A percentile compares a stretch with the other conserved stretches of the same genome.
phyloP scores from a whole-genome alignment of 92 coral and sea anemone genomes.

The Pocillopora meandrina region DNA sequence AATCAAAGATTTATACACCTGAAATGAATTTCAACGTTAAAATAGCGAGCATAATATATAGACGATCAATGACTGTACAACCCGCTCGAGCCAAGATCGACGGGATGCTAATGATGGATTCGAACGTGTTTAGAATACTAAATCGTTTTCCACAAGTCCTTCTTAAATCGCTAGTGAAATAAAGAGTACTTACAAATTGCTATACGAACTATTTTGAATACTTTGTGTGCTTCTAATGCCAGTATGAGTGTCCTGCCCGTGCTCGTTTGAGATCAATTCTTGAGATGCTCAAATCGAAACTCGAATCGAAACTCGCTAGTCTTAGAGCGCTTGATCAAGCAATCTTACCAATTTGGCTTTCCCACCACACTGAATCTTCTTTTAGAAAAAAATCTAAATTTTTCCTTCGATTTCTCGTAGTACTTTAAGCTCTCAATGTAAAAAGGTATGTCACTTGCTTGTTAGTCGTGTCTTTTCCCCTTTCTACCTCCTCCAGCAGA shows the following conservation, averaged over 20 bases:
- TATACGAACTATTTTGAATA: background rate
- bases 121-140: constrained; percentile 2
- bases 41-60: constrained; percentile 5
- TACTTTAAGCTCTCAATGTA: background rate
- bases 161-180: background rate
- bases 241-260: background rate
- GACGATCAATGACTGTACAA: background rate
- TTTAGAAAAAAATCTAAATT: background rate
- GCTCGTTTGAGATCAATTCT: constrained; percentile 39
- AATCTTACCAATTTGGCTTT: background rate
- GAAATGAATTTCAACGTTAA: background rate
- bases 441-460: background rate
- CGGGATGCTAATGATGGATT: constrained; percentile 23
- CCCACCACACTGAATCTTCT: background rate
- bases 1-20: background rate
- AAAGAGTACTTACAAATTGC: background rate
- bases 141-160: background rate
- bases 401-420: background rate
- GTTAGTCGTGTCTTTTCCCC: background rate
- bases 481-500: background rate
- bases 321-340: constrained; percentile 22
- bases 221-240: background rate
- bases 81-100: background rate
- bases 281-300: constrained; percentile 29
- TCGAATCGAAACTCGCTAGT: constrained; percentile 15